Evolutionary conservation across 2,888 invertebrate species (phyloP).

Genomic region (Euphydryas editha): DNA sequence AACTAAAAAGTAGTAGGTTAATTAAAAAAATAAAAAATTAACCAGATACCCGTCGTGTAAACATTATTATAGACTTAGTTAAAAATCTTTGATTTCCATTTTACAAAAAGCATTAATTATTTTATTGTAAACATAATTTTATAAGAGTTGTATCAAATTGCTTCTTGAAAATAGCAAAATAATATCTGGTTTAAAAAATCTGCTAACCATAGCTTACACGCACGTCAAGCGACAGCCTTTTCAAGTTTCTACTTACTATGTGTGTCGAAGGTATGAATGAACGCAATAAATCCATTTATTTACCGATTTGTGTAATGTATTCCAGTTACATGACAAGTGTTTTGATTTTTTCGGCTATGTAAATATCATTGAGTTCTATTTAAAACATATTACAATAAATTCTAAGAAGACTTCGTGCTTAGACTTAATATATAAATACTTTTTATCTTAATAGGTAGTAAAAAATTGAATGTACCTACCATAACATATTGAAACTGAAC

Average conservation of each 20-base stretch:
- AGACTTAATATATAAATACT: background rate
- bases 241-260: slow-evolving; percentile 13
- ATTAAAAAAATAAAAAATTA: too few species aligned
- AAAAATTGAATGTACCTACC: too few species aligned
- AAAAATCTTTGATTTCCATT: too few species aligned
- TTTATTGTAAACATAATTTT: too few species aligned
- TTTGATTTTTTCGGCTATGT: slow-evolving; percentile 2
- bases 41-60: too few species aligned
- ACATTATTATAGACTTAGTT: too few species aligned
- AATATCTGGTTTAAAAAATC: background rate
- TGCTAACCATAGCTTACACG: background rate
- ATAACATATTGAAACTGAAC: too few species aligned
- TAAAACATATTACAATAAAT: background rate
- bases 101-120: too few species aligned
- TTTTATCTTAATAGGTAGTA: too few species aligned
- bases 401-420: background rate
- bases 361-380: background rate
- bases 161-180: background rate
- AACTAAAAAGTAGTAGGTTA: too few species aligned
- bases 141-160: too few species aligned
- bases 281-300: slow-evolving; percentile 30
- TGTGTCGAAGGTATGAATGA: slow-evolving; percentile 25
- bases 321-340: slow-evolving; percentile 14
- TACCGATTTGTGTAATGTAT: slow-evolving; percentile 27
- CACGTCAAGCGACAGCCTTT: slow-evolving; percentile 10